Evolutionary conservation across 2,888 invertebrate species (phyloP).

Genomic region (Laothoe populi): DNA sequence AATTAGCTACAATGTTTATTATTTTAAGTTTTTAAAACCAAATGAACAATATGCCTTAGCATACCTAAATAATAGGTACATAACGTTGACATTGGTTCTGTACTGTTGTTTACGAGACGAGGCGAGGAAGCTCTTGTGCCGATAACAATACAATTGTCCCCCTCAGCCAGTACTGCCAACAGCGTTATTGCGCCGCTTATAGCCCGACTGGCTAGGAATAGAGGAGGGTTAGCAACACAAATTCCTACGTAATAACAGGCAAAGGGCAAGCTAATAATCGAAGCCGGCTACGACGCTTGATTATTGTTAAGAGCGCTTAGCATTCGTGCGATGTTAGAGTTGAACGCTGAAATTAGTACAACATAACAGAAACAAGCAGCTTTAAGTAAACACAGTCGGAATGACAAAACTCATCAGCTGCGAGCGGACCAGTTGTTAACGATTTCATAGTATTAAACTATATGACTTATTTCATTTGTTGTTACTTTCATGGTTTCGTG

Average conservation of each 20-base stretch:
- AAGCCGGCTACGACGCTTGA: slow-evolving; percentile 38
- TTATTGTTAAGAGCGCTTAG: slow-evolving; percentile 33
- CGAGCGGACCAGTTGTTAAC: too few relatives aligned
- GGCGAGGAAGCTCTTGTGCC: slow-evolving; percentile 39
- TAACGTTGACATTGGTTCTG: slow-evolving; percentile 44
- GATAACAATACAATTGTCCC: slow-evolving; percentile 47
- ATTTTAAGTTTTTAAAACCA: too few relatives aligned
- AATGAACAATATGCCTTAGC: slow-evolving; percentile 16
- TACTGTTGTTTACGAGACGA: slow-evolving; percentile 41
- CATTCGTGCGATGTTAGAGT: background rate
- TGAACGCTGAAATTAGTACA: background rate
- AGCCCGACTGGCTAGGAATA: slow-evolving; percentile 40
- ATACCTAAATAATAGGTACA: slow-evolving; percentile 37
- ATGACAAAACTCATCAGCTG: too few relatives aligned
- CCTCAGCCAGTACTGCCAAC: slow-evolving; percentile 36
- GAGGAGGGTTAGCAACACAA: slow-evolving; percentile 37
- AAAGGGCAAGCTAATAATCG: slow-evolving; percentile 45
- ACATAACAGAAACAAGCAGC: too few relatives aligned
- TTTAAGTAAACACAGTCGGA: too few relatives aligned
- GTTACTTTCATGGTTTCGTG: too few relatives aligned
- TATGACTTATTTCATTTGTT: too few relatives aligned
- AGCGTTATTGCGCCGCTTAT: slow-evolving; percentile 47
- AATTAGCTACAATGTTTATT: too few relatives aligned
- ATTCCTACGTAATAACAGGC: slow-evolving; percentile 42
- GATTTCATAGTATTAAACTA: too few relatives aligned